Base-by-base conservation (phyloP, 1,140 invertebrate species). In the Augochlora pura region DNA sequence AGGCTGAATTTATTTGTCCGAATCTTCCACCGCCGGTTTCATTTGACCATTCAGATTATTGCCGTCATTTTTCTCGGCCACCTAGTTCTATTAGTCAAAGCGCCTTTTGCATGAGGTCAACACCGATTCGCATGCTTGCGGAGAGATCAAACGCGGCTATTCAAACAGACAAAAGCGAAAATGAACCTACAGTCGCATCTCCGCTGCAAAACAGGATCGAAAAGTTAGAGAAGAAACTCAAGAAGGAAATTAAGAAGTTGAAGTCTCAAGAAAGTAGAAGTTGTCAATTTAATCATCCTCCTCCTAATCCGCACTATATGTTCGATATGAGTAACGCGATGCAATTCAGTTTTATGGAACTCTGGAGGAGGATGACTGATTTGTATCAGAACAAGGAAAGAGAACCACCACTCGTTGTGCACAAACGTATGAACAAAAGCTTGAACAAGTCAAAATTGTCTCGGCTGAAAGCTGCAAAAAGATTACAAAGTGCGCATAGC, bases 191-290 rank as follows among this genome's bases (percentile, higher is more conserved):
- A 7, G 16, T 27, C 1, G 25, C 27, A 1, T 60, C 64, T 25
- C 70, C 70, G 0, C 65, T 91, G 2, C 57, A 86, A n/a, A 81
- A 73, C 49, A 85, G 71, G 82, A 54, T 90, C 0, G 63, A 23
- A 14, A 81, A 87, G 66, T 27, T 90, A 14, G 85, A 88, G 16
- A 84, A 84, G n/a, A 81, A 70, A 49, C 60, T 76, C 0, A 25
- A 77, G 27, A 63, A 69, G 32, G 10, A 76, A 57, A 9, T 60
- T 77, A 49, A 54, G 42, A 46, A 46, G 42, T 10, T 46, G 42
- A 46, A 46, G 14, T 46, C 42, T 10, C 42, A 75, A 38, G 18
- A 25, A 12, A 63, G 57, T 25, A 52, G 9, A 2, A 69, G 39
- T 59, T 77, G 42, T 38, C 49, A 69, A 2, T 25, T 57, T 42